Percentiles rank a stretch among this genome's conserved stretches.
phyloP scores from a whole-genome alignment of 2,113 vertebrate species.

The Pyxicephalus adspersus region DNA sequence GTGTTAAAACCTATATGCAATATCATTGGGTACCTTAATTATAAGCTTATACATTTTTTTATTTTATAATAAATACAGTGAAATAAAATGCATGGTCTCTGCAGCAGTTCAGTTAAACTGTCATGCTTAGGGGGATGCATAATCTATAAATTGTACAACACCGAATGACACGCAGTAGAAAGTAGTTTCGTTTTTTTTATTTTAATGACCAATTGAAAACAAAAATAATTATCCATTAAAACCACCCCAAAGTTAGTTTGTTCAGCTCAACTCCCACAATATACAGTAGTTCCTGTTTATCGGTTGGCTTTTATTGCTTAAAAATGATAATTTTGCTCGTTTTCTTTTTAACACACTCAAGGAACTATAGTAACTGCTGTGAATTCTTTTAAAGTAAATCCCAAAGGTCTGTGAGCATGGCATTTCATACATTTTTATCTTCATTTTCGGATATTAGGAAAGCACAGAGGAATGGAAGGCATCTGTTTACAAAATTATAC shows the following conservation, averaged over 20 bases:
- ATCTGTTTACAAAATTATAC: constrained; percentile 37
- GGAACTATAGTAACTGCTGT: constrained; percentile 13
- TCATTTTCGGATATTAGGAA: constrained; percentile 46
- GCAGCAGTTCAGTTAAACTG: too few relatives aligned
- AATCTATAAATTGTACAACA: background rate
- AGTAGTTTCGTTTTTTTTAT: background rate
- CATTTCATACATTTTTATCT: constrained; percentile 51
- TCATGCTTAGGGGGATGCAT: too few relatives aligned
- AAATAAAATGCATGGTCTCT: too few relatives aligned
- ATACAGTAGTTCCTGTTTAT: constrained; percentile 28
- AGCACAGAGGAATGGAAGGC: constrained; percentile 41
- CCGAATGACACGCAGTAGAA: background rate
- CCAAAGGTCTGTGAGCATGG: constrained; percentile 12
- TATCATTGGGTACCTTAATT: too few relatives aligned
- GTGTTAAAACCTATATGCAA: too few relatives aligned
- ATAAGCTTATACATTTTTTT: too few relatives aligned
- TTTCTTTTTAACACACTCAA: constrained; percentile 29
- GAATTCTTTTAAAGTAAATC: constrained; percentile 44
- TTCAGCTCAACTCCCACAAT: background rate
- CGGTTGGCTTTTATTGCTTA: constrained; percentile 39
- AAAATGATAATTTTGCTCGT: constrained; percentile 33
- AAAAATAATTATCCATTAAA: constrained; percentile 21
- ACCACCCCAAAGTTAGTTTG: background rate
- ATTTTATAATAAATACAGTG: too few relatives aligned
- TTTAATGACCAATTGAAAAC: background rate